Evolutionary conservation across 1,140 invertebrate species (phyloP), one percentile per base, ranked within the genome.

Genomic region (Drosophila chauvacae): DNA sequence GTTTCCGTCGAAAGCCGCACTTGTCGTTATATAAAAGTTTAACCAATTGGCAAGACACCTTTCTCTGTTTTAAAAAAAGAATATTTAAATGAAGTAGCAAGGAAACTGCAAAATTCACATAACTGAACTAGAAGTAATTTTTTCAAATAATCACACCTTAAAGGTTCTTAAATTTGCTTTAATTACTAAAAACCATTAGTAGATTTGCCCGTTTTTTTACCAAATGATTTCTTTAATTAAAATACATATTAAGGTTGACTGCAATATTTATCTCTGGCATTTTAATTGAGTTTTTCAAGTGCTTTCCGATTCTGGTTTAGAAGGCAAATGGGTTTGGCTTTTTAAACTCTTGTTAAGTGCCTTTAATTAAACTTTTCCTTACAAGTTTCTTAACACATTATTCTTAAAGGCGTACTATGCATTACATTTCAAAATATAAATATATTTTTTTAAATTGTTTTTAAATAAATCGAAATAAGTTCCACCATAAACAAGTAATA

Each of bases 1-100:
- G 55, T 51, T 72, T 72, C 68, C 66, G 69, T 44, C 23, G 45
- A 72, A 60, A 72, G 53, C 41, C 37, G n/a, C 57, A 37, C 62
- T 56, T 50, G 4, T n/a, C 33, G 33, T 53, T 51, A 18, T 18
- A 13, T 33, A 13, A 13, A 9, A 30, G 30, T 45, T 45, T 18
- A 4, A 35, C 28, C 42, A 56, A 53, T 39, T 56, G 41, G 23
- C n/a, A 56, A 55, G 20, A 41, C 42, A 57, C 64, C 68, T 71
- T 71, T 71, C 68, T 26, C 65, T 69, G 39, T 18, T 26, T 28
- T 30, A 35, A 59, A 4, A 35, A 59, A 4, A 23, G 10, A 23
- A 20, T 16, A 35, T 14, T 53, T 9, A 9, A 53, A 53, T 18
- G 0, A 53, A 20, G 16, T 28, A 28, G 26, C 3, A 11, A 1